These are phyloP conservation scores for Eptatretus burgeri DNA, from an alignment of 2,113 vertebrate species.

Conservation along the genomic window DNA sequence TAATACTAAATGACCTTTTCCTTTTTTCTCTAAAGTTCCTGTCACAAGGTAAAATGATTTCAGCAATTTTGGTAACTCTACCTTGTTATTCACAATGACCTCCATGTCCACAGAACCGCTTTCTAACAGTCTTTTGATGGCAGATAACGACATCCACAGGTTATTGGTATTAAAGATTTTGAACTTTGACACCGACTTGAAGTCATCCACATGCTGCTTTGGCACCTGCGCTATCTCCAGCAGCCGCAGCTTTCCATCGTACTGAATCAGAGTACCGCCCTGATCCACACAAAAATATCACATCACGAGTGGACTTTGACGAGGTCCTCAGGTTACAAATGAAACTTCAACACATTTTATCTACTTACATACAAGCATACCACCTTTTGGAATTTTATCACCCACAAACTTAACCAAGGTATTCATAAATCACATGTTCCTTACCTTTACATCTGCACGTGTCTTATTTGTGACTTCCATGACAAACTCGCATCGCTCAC, in stretches of 20 bases:
- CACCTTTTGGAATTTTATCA: no score
- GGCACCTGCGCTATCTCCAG: slow-evolving; percentile 95
- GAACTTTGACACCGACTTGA: slow-evolving; percentile 90
- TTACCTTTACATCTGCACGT: slow-evolving; percentile 74
- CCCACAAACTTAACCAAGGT: no score
- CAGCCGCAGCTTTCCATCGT: slow-evolving; percentile 67
- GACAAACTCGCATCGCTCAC: slow-evolving; percentile 62
- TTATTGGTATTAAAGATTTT: slow-evolving; percentile 99
- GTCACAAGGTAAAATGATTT: no score
- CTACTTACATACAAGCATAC: no score
- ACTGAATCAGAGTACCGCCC: slow-evolving; percentile 79
- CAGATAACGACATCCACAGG: slow-evolving; percentile 64
- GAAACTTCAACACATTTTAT: no score
- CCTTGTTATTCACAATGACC: slow-evolving; percentile 91
- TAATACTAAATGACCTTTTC: not conserved
- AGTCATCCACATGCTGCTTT: slow-evolving; percentile 77
- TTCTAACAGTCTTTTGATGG: slow-evolving; percentile 74
- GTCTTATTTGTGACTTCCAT: slow-evolving; percentile 99
- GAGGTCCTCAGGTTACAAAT: no score
- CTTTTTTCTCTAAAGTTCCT: no score
- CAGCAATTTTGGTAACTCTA: slow-evolving; percentile 11
- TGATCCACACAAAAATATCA: slow-evolving; percentile 12
- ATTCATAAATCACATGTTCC: not conserved
- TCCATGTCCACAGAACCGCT: slow-evolving; percentile 72
- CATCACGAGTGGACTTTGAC: no score